These are phyloP conservation scores for Tachystola acroxantha DNA, from an alignment of 2,888 invertebrate genomes.

Conservation along the genomic window DNA sequence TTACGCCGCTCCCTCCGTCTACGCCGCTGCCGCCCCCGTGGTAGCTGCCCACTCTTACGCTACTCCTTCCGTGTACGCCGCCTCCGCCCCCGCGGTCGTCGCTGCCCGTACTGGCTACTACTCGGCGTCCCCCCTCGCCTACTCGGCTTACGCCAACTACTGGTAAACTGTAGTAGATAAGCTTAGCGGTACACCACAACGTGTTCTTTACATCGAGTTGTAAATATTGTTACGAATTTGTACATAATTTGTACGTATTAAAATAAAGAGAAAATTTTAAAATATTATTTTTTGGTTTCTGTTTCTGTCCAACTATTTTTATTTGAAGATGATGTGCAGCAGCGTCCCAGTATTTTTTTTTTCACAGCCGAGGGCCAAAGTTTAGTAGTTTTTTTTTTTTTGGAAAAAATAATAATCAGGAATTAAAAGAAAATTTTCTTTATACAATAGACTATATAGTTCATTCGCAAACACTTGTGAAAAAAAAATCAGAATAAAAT, in stretches of 20 bases:
- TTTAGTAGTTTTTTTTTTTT: no score
- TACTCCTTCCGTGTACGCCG: slow-evolving; percentile 22
- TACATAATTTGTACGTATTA: slow-evolving; percentile 3
- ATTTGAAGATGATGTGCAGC: slow-evolving; percentile 60
- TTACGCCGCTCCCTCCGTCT: slow-evolving; percentile 18
- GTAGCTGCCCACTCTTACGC: slow-evolving; percentile 20
- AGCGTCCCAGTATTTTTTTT: no score
- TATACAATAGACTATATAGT: no score
- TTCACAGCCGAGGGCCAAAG: no score
- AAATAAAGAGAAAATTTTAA: slow-evolving; percentile 5
- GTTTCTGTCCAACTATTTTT: background rate
- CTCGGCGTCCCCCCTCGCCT: slow-evolving; percentile 22
- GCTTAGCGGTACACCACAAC: slow-evolving; percentile 31
- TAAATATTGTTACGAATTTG: slow-evolving; percentile 33
- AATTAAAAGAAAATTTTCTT: no score
- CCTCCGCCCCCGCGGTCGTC: slow-evolving; percentile 13
- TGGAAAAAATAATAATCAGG: no score
- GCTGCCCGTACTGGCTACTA: slow-evolving; percentile 15
- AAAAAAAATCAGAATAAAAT: no score
- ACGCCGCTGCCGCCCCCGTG: slow-evolving; percentile 14
- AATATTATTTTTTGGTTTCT: background rate
- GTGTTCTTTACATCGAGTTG: slow-evolving; percentile 37
- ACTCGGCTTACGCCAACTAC: slow-evolving; percentile 52
- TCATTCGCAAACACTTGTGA: no score
- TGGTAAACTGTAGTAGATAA: slow-evolving; percentile 33